Evolutionary conservation across 2,113 vertebrate genomes (phyloP).

Genomic region (Perca schrenkii): DNA sequence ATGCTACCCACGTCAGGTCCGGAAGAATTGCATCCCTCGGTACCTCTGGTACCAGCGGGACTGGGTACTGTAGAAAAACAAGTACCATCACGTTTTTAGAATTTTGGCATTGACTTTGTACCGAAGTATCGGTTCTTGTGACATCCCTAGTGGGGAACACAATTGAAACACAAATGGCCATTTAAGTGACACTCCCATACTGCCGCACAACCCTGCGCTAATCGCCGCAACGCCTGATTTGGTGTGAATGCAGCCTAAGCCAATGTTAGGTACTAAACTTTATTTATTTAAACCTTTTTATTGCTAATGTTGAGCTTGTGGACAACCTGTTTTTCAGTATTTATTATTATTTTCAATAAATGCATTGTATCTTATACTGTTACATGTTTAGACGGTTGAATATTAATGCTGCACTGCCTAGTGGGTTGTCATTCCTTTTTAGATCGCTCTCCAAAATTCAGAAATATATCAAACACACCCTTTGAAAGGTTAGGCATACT

Average conservation of each 20-base stretch:
- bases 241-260: neutral
- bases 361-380: neutral
- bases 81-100: too few species aligned
- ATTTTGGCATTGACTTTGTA: too few species aligned
- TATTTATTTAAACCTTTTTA: neutral
- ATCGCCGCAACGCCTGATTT: too few species aligned
- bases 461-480: neutral
- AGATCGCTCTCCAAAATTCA: neutral
- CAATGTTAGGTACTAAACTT: constrained; percentile 56
- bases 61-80: too few species aligned
- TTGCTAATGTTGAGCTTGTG: constrained; percentile 11
- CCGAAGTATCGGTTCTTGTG: too few species aligned
- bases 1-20: too few species aligned
- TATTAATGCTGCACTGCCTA: constrained; percentile 4
- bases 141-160: too few species aligned
- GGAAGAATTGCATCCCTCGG: too few species aligned
- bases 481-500: neutral
- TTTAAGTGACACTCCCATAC: too few species aligned
- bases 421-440: neutral
- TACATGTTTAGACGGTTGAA: constrained; percentile 7
- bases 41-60: too few species aligned
- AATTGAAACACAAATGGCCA: too few species aligned
- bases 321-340: neutral
- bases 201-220: too few species aligned
- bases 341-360: constrained; percentile 18